Conservation (phyloP, 2,888 invertebrate genomes). For the Campoplex capitator region DNA sequence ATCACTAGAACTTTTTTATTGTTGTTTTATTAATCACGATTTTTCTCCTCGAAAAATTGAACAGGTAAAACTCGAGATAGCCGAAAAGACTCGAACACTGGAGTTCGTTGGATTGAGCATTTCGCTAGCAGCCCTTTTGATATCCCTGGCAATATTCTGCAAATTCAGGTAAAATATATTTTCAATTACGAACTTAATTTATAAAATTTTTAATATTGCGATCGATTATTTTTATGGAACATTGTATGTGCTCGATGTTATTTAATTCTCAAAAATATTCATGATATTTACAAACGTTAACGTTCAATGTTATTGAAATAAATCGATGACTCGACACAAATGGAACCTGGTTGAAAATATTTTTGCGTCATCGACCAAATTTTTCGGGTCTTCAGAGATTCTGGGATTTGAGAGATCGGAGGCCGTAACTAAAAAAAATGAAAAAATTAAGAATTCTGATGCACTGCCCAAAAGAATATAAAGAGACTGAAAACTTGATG, state of each 20-base stretch:
- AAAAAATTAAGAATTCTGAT: neutral
- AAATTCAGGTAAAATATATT: slow-evolving; percentile 89
- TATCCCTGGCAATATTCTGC: slow-evolving; percentile 93
- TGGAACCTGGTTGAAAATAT: no score
- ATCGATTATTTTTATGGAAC: neutral
- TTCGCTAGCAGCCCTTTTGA: slow-evolving; percentile 90
- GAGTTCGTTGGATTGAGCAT: slow-evolving; percentile 93
- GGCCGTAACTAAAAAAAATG: no score
- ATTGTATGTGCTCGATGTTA: neutral
- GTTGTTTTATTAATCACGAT: neutral
- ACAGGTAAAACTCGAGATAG: slow-evolving; percentile 89
- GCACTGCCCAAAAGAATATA: neutral
- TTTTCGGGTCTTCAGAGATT: no score
- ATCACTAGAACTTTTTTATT: neutral
- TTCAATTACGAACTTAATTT: neutral
- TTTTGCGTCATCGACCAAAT: no score
- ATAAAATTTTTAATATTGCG: neutral
- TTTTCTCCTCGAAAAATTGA: slow-evolving; percentile 5
- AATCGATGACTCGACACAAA: no score
- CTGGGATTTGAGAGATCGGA: no score
- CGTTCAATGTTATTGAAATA: no score
- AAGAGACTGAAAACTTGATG: neutral
- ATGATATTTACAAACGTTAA: no score
- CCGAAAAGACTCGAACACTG: slow-evolving; percentile 89
- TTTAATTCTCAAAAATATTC: no score